phyloP scores from a whole-genome alignment of 2,888 invertebrate genomes.

The Cyaniris semiargus region DNA sequence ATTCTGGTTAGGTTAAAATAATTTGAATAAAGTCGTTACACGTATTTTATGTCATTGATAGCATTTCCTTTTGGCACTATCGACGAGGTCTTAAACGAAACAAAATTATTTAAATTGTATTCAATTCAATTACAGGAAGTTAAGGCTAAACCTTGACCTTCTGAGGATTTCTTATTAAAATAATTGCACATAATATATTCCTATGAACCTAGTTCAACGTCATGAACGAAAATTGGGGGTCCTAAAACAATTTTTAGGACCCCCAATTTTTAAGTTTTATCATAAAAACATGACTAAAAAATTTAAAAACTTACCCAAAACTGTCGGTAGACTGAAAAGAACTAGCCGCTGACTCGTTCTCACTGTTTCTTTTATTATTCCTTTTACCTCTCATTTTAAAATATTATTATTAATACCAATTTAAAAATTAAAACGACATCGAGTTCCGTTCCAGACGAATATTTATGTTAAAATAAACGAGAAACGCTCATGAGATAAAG shows the following conservation, averaged over 20 bases:
- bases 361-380: slow-evolving; percentile 44
- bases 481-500: slow-evolving; percentile 32
- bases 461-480: slow-evolving; percentile 33
- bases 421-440: slow-evolving; percentile 32
- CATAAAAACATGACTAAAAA: not conserved
- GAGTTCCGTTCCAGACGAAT: slow-evolving; percentile 25
- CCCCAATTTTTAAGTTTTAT: not conserved
- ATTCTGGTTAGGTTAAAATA: not conserved
- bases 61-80: slow-evolving; percentile 13
- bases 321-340: slow-evolving; percentile 61
- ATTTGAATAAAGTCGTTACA: not conserved
- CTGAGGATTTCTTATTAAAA: not conserved
- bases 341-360: slow-evolving; percentile 55
- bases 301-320: slow-evolving; percentile 56
- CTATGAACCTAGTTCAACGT: not conserved
- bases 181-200: not conserved
- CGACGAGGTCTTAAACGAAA: not conserved
- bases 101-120: not conserved
- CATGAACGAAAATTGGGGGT: not conserved
- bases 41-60: not conserved
- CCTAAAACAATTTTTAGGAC: not conserved
- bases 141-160: not conserved
- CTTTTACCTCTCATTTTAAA: slow-evolving; percentile 51
- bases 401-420: slow-evolving; percentile 22
- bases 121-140: not conserved